Base-by-base conservation (phyloP, 2,888 invertebrate genomes). In the Tetrapedia diversipes region DNA sequence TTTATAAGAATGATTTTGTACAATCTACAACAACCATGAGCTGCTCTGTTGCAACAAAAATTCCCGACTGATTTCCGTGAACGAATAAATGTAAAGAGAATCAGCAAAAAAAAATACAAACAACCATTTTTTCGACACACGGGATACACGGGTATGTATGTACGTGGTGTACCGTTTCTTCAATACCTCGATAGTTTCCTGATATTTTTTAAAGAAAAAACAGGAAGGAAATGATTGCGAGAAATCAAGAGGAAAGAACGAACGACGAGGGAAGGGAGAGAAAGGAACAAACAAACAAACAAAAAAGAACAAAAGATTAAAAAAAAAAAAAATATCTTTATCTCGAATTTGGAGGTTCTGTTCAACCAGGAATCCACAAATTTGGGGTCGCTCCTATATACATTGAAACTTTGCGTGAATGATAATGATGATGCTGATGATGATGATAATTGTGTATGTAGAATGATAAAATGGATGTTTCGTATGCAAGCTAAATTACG, bases 401-500 rank as follows among this genome's bases (percentile, higher is more conserved):
- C n/a, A n/a, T 51, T 32, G 10, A 74, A 70, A 85, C 61, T 37
- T 64, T 71, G 83, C 79, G 67, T 85, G 83, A 85, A 83, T 85
- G 85, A 72, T 79, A 61, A n/a, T n/a, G n/a, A n/a, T n/a, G 19
- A 19, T 19, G 4, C n/a, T 74, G 67, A 79, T 37, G 49, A 77
- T 60, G 57, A 63, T 75, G 75, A 80, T 41, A 66, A 80, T 79
- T 79, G 76, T 80, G 85, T 84, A 80, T 86, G 86, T 77, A 74
- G 82, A 71, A 75, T 80, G 73, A 76, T 69, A 77, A 60, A 75
- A 73, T 74, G 71, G 70, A 77, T 80, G 76, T 84, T 80, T 82
- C 81, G 78, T 83, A 80, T 86, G 84, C 77, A 82, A 85, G 77
- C 81, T 83, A 78, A 85, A 82, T 61, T 75, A 80, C 72, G 72